Base-by-base conservation (phyloP, 2,113 vertebrate genomes). In the Amazona guildingii region DNA sequence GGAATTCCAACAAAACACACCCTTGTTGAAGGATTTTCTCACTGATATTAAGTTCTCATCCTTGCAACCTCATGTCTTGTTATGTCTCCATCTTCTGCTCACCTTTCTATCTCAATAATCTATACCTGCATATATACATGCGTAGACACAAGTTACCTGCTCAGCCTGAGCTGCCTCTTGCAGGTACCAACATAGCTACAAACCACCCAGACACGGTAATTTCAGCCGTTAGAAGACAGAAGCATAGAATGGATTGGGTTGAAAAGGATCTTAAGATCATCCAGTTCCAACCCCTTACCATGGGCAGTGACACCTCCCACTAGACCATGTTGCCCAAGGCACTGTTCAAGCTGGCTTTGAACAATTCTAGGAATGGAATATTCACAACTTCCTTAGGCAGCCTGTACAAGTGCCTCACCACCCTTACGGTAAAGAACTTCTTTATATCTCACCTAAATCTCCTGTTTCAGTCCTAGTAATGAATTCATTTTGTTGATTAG, bases 151-250 rank as follows among this genome's bases (percentile, higher is more conserved):
- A 7, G 1, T 92, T 74, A 84, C 10, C 61, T 62, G 39, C 69
- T 90, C 64, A 86, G 79, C 23, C 68, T 82, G 59, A 85, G 44
- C n/a, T 95, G 54, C 66, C 62, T 88, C 85, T 82, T 35, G 64
- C 86, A 82, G 48, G 61, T 63, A 76, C 66, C 28, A 83, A 83
- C 86, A 61, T 48, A 95, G 83, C 68, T 70, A 69, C 52, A 93
- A 90, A 69, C 29, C 83, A 93, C 39, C 61, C 90, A 92, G 86
- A 88, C 90, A 88, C 72, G 83, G 83, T 92, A 96, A 95, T 96
- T 95, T 94, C 78, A 83, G 72, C 46, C 7, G 1, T 80, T 94
- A 72, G 54, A 64, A 35, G 21, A 35, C 21, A 35, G 57, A 59
- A 23, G n/a, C 33, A 59, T 59, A 35, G 33, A 59, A 59, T 16